These are phyloP conservation scores for Coregonus ussuriensis DNA, from an alignment of 2,797 vertebrate genomes.

Conservation along the genomic window DNA sequence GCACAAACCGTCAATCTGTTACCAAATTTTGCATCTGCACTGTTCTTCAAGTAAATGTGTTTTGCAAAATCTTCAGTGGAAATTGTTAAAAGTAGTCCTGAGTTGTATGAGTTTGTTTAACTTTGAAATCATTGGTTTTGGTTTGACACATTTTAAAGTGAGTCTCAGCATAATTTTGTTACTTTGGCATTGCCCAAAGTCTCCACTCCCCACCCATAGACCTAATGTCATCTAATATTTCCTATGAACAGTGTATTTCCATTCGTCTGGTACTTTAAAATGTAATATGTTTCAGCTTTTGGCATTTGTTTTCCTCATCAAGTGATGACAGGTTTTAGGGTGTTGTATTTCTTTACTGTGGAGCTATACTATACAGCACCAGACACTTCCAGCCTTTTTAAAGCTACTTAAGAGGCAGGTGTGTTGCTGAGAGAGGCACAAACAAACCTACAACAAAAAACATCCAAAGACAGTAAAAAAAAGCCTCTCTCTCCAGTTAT, in stretches of 20 bases:
- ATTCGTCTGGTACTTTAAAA: not conserved
- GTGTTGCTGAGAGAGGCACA: not conserved
- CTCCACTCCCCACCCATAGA: too few species aligned
- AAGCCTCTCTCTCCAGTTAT: not conserved
- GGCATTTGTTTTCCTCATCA: not conserved
- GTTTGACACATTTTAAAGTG: too few species aligned
- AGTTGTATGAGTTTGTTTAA: too few species aligned
- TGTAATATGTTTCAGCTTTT: not conserved
- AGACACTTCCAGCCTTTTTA: not conserved
- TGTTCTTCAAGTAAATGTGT: too few species aligned
- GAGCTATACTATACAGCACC: not conserved
- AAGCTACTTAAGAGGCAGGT: not conserved
- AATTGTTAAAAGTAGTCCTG: too few species aligned
- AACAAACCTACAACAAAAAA: not conserved
- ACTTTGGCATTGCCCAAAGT: too few species aligned
- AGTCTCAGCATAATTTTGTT: too few species aligned
- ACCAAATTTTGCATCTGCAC: too few species aligned
- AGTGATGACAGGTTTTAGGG: not conserved
- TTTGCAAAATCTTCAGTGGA: too few species aligned
- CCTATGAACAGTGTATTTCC: not conserved
- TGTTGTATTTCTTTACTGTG: not conserved
- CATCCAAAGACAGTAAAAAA: conserved; percentile 3
- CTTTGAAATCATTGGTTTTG: too few species aligned
- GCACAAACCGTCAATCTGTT: too few species aligned
- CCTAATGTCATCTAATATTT: too few species aligned